Conservation (phyloP, 2,888 invertebrate genomes). For the Eupeodes latifasciatus region DNA sequence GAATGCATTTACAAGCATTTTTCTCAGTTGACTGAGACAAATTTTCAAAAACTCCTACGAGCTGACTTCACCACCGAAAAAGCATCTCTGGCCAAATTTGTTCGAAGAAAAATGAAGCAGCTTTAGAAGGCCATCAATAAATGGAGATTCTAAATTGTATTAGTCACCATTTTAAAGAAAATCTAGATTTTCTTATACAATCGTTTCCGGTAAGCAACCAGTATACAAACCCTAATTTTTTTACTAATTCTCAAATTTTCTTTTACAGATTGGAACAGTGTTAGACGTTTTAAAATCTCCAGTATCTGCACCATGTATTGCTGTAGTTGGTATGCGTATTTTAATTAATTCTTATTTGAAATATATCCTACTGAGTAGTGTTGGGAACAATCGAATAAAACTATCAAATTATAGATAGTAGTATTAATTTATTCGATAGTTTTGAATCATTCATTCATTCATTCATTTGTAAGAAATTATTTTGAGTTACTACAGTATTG, state of each 20-base stretch:
- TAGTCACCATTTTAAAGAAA: too few species aligned
- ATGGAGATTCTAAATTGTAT: too few species aligned
- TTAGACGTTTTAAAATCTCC: not conserved
- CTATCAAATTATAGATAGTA: not conserved
- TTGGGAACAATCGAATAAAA: not conserved
- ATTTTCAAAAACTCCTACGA: not conserved
- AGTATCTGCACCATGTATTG: constrained; percentile 3
- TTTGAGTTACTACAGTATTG: too few species aligned
- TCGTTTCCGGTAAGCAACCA: constrained; percentile 20
- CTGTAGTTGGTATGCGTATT: constrained; percentile 13
- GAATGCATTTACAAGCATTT: too few species aligned
- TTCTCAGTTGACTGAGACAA: too few species aligned
- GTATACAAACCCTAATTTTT: constrained; percentile 5
- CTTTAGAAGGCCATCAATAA: too few species aligned
- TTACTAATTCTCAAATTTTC: constrained; percentile 29
- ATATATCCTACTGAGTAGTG: not conserved
- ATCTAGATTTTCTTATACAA: too few species aligned
- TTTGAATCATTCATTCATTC: not conserved
- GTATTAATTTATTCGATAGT: constrained; percentile 7
- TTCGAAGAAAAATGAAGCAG: not conserved
- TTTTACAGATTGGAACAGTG: constrained; percentile 7
- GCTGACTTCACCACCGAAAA: constrained; percentile 20
- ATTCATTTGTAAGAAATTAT: too few species aligned
- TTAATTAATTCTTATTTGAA: not conserved
- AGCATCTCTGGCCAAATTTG: constrained; percentile 13